phyloP scores from a whole-genome alignment of 2,888 invertebrate species.

The Dryocosmus kuriphilus region DNA sequence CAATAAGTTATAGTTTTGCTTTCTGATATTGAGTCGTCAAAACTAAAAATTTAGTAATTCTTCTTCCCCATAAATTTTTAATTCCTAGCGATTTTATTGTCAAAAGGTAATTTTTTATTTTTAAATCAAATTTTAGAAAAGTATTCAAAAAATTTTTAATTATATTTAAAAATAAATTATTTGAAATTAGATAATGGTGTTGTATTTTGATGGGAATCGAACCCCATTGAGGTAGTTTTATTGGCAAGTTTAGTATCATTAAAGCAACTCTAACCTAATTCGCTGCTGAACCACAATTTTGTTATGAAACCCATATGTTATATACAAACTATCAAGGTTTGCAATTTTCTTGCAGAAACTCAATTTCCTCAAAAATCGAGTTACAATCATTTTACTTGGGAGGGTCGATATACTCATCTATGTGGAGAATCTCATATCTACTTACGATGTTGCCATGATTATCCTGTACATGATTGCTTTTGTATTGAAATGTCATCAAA shows the following conservation, averaged over 20 bases:
- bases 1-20: neutral
- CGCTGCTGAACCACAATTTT: slow-evolving; percentile 5
- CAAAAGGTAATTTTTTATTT: too few species aligned
- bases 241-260: neutral
- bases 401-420: neutral
- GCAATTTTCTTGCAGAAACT: slow-evolving; percentile 13
- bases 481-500: too few species aligned
- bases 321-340: slow-evolving; percentile 2
- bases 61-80: too few species aligned
- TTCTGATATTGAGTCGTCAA: neutral
- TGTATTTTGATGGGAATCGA: neutral
- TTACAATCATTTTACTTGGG: too few species aligned
- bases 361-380: slow-evolving; percentile 29
- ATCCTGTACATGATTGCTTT: too few species aligned
- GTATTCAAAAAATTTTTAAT: too few species aligned
- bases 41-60: too few species aligned
- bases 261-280: slow-evolving; percentile 2
- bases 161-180: too few species aligned
- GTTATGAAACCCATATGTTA: neutral
- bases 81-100: too few species aligned
- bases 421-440: neutral
- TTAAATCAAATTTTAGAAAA: too few species aligned
- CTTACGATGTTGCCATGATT: neutral
- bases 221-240: neutral
- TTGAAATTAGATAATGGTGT: too few species aligned